These are phyloP conservation scores for Nemapogon koenigi DNA, from an alignment of 2,888 invertebrate genomes.

Conservation along the genomic window DNA sequence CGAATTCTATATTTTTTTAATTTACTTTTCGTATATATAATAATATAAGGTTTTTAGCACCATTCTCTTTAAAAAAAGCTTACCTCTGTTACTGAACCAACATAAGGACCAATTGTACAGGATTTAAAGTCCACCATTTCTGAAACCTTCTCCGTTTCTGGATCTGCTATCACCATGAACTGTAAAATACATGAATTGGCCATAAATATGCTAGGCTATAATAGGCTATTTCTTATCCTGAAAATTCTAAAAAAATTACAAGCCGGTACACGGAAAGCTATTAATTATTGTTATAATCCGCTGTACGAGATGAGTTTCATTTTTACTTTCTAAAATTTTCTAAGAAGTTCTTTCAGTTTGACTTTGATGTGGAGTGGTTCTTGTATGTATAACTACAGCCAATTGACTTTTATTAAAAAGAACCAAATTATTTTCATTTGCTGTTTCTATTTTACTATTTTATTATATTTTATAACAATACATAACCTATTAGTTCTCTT, in stretches of 20 bases:
- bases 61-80: slow-evolving; percentile 10
- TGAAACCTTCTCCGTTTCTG: slow-evolving; percentile 34
- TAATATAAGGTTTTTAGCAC: slow-evolving; percentile 17
- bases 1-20: background rate
- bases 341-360: too few relatives aligned
- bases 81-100: slow-evolving; percentile 36
- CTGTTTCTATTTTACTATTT: too few relatives aligned
- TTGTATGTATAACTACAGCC: too few relatives aligned
- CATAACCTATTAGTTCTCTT: too few relatives aligned
- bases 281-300: background rate
- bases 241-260: background rate
- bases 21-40: background rate
- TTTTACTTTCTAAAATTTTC: background rate
- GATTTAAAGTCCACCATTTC: slow-evolving; percentile 43
- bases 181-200: too few relatives aligned
- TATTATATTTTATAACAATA: too few relatives aligned
- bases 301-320: background rate
- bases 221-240: background rate
- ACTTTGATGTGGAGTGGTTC: too few relatives aligned
- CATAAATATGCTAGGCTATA: too few relatives aligned
- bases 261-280: too few relatives aligned
- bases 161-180: slow-evolving; percentile 40
- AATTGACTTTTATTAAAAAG: too few relatives aligned
- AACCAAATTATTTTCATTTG: too few relatives aligned
- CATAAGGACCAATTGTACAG: slow-evolving; percentile 30